Evolutionary conservation across 1,140 invertebrate genomes (phyloP).

Genomic region (Chironomus tepperi): DNA sequence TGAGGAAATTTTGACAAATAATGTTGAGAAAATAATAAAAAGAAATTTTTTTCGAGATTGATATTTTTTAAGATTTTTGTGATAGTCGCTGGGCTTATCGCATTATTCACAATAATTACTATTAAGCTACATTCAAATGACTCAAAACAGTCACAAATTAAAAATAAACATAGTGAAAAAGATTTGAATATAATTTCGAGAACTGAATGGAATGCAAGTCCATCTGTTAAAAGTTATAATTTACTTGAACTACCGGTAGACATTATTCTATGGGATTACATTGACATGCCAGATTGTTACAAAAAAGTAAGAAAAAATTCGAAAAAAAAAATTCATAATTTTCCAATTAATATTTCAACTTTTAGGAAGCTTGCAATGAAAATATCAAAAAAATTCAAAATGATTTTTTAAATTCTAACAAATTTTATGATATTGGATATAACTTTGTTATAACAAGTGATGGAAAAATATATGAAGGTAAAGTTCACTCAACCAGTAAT

Average conservation of each 20-base stretch:
- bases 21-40: no score
- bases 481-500: not conserved
- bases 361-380: conserved; percentile 39
- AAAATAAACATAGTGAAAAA: no score
- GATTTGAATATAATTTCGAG: not conserved
- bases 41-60: no score
- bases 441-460: conserved; percentile 62
- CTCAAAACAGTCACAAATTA: no score
- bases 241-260: not conserved
- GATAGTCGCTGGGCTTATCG: no score
- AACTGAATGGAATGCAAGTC: not conserved
- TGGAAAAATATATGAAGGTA: conserved; percentile 49
- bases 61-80: no score
- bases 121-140: no score
- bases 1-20: no score
- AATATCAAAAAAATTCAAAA: conserved; percentile 53
- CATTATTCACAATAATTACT: no score
- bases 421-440: conserved; percentile 54
- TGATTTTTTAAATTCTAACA: conserved; percentile 59
- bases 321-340: no score
- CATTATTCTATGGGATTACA: not conserved
- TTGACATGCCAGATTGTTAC: not conserved
- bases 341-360: not conserved
- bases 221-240: not conserved
- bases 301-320: not conserved